These are phyloP conservation scores for Margarornis squamiger DNA, from an alignment of 2,797 vertebrate genomes.

Conservation along the genomic window DNA sequence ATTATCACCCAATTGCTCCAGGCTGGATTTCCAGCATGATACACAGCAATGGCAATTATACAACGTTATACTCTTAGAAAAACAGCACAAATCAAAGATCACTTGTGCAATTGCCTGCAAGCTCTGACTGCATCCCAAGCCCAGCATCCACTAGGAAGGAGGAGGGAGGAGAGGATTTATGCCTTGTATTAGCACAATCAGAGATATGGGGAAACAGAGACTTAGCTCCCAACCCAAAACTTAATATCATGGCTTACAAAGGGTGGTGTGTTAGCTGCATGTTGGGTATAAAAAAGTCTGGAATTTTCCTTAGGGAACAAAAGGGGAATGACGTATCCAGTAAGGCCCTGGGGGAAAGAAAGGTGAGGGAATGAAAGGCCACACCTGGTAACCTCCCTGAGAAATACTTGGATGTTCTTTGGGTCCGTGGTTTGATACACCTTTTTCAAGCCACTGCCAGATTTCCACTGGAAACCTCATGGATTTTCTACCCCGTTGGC, in stretches of 20 bases:
- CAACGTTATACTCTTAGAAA: background rate
- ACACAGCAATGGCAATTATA: background rate
- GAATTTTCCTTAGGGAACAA: background rate
- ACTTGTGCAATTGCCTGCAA: background rate
- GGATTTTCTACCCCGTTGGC: background rate
- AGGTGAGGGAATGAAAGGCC: background rate
- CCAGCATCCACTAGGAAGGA: background rate
- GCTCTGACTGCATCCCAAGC: background rate
- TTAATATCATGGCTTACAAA: background rate
- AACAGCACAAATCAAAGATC: background rate
- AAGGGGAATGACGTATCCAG: background rate
- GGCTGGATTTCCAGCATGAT: background rate
- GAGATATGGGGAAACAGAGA: background rate
- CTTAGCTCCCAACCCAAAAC: background rate
- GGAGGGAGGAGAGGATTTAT: background rate
- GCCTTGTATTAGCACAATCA: background rate
- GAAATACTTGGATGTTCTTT: background rate
- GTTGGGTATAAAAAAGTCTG: background rate
- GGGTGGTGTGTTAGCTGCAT: background rate
- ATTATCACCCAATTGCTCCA: background rate
- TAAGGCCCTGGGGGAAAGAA: background rate
- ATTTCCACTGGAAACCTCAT: background rate
- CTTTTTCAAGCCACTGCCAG: rapidly evolving
- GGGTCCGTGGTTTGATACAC: background rate
- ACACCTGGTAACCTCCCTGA: background rate